phyloP scores from a whole-genome alignment of 2,888 invertebrate species.

The Aphidius colemani region DNA sequence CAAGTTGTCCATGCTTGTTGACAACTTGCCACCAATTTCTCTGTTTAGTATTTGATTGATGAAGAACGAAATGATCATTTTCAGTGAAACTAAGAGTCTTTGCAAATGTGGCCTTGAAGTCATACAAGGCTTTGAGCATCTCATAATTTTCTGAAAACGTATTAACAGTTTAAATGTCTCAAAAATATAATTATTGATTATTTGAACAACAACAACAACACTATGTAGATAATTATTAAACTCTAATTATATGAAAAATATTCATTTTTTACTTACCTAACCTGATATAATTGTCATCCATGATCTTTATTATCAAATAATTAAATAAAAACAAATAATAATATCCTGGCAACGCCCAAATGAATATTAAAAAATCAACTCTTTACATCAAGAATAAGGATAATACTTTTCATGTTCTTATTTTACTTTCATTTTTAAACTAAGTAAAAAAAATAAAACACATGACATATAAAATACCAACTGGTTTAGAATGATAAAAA shows the following conservation, averaged over 20 bases:
- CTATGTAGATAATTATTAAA: not conserved
- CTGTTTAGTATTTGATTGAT: slow-evolving; percentile 79
- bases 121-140: slow-evolving; percentile 83
- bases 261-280: slow-evolving; percentile 48
- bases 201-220: not conserved
- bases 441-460: not conserved
- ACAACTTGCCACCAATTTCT: slow-evolving; percentile 90
- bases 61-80: slow-evolving; percentile 79
- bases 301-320: slow-evolving; percentile 33
- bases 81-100: slow-evolving; percentile 82
- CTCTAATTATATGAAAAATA: slow-evolving; percentile 6
- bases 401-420: slow-evolving; percentile 38
- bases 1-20: slow-evolving; percentile 79
- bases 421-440: slow-evolving; percentile 24
- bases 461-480: slow-evolving; percentile 2
- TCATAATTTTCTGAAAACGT: slow-evolving; percentile 69
- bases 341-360: slow-evolving; percentile 46
- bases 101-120: slow-evolving; percentile 82
- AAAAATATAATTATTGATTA: not conserved
- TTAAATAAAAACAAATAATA: slow-evolving; percentile 25
- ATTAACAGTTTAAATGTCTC: not conserved
- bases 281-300: slow-evolving; percentile 53
- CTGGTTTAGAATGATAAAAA: no score
- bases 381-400: slow-evolving; percentile 31
- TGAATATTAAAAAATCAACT: slow-evolving; percentile 29